Conservation (phyloP, 2,888 invertebrate species). For the Chouioia cunea region DNA sequence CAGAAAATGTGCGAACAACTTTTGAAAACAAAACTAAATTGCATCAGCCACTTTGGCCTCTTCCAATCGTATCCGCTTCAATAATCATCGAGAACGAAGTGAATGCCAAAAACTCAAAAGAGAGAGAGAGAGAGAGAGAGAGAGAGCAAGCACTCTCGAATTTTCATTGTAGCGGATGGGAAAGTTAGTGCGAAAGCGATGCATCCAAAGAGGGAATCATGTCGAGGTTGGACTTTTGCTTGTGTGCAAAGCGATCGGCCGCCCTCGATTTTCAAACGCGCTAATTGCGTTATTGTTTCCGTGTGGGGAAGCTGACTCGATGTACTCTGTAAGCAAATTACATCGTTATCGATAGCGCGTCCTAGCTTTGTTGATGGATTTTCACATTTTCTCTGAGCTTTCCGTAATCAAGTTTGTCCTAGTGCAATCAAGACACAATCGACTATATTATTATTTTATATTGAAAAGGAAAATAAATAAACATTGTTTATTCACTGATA, state of each 20-base stretch:
- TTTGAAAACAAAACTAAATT: constrained; percentile 4
- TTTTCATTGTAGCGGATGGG: constrained; percentile 2
- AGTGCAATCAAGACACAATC: too few relatives aligned
- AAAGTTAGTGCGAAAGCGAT: background rate
- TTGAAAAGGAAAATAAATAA: too few relatives aligned
- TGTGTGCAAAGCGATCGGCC: background rate
- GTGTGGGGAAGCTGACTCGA: background rate
- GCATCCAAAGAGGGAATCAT: background rate
- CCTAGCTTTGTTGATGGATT: background rate
- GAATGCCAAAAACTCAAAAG: background rate
- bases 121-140: background rate
- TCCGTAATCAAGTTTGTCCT: too few relatives aligned
- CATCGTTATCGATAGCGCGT: background rate
- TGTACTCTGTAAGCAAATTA: constrained; percentile 8
- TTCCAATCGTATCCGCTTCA: background rate
- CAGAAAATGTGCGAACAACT: background rate
- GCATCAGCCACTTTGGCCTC: background rate
- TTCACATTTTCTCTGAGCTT: background rate
- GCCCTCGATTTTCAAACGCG: constrained; percentile 17
- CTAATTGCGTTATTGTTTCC: constrained; percentile 9
- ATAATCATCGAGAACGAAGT: constrained; percentile 4
- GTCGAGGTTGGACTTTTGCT: constrained; percentile 6
- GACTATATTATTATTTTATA: too few relatives aligned
- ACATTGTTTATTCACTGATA: too few relatives aligned
- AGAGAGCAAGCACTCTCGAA: background rate